A percentile compares a stretch with the other conserved stretches of the same genome.
Conservation (phyloP, 2,797 vertebrate species). For the Platalea minor region DNA sequence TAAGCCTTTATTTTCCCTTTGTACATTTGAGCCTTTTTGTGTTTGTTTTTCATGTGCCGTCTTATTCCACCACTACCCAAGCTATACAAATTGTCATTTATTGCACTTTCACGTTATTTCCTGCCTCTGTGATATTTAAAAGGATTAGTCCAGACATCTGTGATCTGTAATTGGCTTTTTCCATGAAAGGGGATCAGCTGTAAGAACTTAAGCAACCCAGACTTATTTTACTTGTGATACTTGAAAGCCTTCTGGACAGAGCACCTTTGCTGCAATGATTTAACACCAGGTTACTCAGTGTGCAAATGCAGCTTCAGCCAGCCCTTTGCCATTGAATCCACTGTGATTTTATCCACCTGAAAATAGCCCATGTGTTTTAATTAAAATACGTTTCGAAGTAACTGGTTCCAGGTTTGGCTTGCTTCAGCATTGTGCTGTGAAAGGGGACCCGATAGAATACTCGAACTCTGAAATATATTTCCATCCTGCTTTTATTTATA, state of each 20-base stretch:
- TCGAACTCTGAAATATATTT: background rate
- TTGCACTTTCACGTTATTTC: conserved; percentile 62
- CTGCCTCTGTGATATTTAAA: conserved; percentile 71
- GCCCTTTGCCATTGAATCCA: conserved; percentile 13
- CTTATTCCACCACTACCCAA: conserved; percentile 20
- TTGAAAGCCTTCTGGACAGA: conserved; percentile 59
- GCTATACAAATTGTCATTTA: conserved; percentile 60
- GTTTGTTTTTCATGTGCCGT: conserved; percentile 45
- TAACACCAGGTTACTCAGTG: conserved; percentile 22
- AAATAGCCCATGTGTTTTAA: conserved; percentile 42
- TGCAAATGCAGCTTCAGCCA: background rate
- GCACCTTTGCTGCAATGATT: conserved; percentile 55
- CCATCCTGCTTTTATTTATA: conserved; percentile 44
- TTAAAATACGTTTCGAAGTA: conserved; percentile 46
- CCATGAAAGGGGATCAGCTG: conserved; percentile 59
- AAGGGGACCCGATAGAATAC: background rate
- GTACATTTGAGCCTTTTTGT: conserved; percentile 20
- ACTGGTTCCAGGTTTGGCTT: conserved; percentile 23
- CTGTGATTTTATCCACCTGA: conserved; percentile 49
- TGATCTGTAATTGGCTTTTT: conserved; percentile 71
- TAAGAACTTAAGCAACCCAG: conserved; percentile 70
- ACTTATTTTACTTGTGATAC: conserved; percentile 61
- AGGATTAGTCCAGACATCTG: conserved; percentile 66
- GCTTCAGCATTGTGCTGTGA: background rate
- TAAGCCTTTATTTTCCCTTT: conserved; percentile 52